Base-by-base conservation (phyloP, 53 echinoderm and acorn worm species). In the Arbacia lixula region DNA sequence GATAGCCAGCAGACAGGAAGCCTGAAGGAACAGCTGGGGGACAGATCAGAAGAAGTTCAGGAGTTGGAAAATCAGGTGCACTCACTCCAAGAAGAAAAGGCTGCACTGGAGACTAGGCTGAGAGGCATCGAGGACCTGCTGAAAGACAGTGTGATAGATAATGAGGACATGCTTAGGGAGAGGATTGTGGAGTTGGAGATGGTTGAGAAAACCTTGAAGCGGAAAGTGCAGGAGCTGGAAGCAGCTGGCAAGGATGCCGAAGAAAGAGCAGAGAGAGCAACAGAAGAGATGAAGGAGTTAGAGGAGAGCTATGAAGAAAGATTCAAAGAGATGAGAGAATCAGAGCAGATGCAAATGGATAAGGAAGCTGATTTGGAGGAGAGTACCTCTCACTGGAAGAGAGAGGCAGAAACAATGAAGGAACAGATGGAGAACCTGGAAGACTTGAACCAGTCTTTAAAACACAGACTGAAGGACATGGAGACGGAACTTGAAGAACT, bases 401-500 rank as follows among this genome's bases (percentile, higher is more conserved):
- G 54, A 29, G 87, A 92, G 80, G 68, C 87, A 76, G 92, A 91
- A 39, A 61, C 49, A 40, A 80, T 87, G 3, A 84, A 90, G 72
- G 99, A 99, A 53, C 84, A 86, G 54, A 68, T 91, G 11, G 65
- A 83, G 11, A 84, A 91, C 53, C 60, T 92, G 60, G 92, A 99
- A 76, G 72, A 81, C 28, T 36, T 92, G 36, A 90, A 88, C 31
- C 42, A 67, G 33, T 68, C 86, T 14, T 64, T 99, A 52, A 92
- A 90, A 83, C 85, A 83, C 20, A 90, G 91, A 57, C 74, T 99
- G 42, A 66, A 87, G 28, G 81, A 75, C 37, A 71, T 90, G 11
- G 90, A 92, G 50, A 89, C 92, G 42, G 87, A 90, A 28, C 60
- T 99, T 42, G 94, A 94, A 37, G 99, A 99, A 60, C 65, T 92